Conservation (phyloP, 2,888 invertebrate genomes). For the Athalia rosae region DNA sequence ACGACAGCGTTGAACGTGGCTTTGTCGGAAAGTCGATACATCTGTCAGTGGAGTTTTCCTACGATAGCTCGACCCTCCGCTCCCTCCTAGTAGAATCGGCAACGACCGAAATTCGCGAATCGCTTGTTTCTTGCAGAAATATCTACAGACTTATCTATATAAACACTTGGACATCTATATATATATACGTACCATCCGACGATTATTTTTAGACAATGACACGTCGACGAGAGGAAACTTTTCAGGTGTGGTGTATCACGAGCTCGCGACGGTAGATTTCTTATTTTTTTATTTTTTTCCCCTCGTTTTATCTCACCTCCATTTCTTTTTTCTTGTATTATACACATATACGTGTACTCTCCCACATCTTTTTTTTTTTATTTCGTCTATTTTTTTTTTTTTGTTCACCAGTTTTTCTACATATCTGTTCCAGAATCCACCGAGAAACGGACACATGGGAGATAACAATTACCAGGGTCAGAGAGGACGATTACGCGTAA, state of each 20-base stretch:
- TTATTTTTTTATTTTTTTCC: too few relatives aligned
- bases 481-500: constrained; percentile 77
- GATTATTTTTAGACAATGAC: constrained; percentile 31
- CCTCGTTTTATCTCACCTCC: too few relatives aligned
- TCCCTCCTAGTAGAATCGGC: neutral
- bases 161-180: neutral
- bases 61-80: neutral
- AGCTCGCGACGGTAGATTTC: too few relatives aligned
- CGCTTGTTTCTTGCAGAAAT: too few relatives aligned
- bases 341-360: neutral
- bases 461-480: constrained; percentile 75
- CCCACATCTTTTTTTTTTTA: neutral
- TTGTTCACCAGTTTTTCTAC: constrained; percentile 11
- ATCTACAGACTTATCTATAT: neutral
- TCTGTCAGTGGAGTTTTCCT: constrained; percentile 24
- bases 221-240: constrained; percentile 35
- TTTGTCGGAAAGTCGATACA: constrained; percentile 41
- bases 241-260: too few relatives aligned
- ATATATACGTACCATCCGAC: neutral
- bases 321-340: neutral
- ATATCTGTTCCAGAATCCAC: constrained; percentile 41
- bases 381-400: neutral
- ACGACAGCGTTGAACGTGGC: constrained; percentile 33
- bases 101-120: too few relatives aligned
- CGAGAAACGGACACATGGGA: constrained; percentile 73